These are phyloP conservation scores for Epizoanthus fatuus DNA, from an alignment of 92 coral and sea anemone genomes.

Conservation along the genomic window DNA sequence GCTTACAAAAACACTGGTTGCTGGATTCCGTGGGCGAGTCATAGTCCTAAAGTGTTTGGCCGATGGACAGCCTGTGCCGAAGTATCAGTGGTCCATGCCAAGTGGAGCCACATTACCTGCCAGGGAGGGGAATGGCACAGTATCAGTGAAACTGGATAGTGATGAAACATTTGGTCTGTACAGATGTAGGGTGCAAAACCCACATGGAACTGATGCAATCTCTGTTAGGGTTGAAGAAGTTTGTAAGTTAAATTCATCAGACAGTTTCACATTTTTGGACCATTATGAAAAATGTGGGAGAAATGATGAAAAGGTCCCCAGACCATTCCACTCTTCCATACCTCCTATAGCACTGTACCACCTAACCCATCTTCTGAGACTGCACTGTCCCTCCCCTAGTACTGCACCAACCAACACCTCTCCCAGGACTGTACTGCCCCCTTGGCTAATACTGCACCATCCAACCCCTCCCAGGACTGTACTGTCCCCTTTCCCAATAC, in stretches of 20 bases:
- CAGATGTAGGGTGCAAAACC: slow-evolving; percentile 78
- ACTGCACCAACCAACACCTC: too few species aligned
- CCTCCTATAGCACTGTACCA: too few species aligned
- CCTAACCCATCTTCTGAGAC: too few species aligned
- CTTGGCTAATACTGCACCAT: too few species aligned
- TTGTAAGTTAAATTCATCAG: slow-evolving; percentile 68
- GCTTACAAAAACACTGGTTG: slow-evolving; percentile 68
- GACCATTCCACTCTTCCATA: too few species aligned
- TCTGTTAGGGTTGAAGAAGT: slow-evolving; percentile 78
- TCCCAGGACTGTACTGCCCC: too few species aligned
- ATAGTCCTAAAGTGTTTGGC: slow-evolving; percentile 76
- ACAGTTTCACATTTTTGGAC: too few species aligned
- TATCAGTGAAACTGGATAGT: slow-evolving; percentile 63
- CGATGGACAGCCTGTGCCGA: slow-evolving; percentile 86
- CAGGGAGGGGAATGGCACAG: slow-evolving; percentile 63
- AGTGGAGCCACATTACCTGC: slow-evolving; percentile 50
- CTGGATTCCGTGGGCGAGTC: slow-evolving; percentile 63
- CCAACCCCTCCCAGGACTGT: too few species aligned
- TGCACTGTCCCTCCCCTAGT: too few species aligned
- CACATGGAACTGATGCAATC: slow-evolving; percentile 70
- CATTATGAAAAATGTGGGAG: too few species aligned
- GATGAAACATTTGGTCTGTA: slow-evolving; percentile 80
- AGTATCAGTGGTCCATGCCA: slow-evolving; percentile 83
- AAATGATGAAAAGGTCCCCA: too few species aligned
- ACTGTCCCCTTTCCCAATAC: too few species aligned